Evolutionary conservation across 64 coral and sea anemone species (phyloP), one percentile per base, ranked within the genome.

Genomic region (Astreopora myriophthalma): DNA sequence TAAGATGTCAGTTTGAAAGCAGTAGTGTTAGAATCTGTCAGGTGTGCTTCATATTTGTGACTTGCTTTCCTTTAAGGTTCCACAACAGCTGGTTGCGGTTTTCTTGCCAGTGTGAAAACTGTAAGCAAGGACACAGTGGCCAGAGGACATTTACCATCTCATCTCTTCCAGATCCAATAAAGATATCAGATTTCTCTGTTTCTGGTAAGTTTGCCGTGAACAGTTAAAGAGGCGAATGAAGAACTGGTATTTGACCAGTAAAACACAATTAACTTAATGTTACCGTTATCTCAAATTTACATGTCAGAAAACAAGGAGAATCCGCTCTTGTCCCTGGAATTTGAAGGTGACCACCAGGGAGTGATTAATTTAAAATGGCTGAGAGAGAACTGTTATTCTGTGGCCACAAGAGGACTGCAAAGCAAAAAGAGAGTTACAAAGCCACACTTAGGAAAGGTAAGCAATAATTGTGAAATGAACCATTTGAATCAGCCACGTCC

Each of bases 71-170:
- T 89, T 33, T 39, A 1, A 91, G 88, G 38, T 91, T 91, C 13
- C 88, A 91, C 23, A 91, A 52, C 26, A 82, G 88, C 24, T 91
- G 88, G 88, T 38, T 91, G 22, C 35, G 88, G 30, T 71, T 91
- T 67, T 81, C 46, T 57, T 91, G 88, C 44, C 61, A 83, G 19
- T 91, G 88, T 91, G 60, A 60, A 25, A 27, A 83, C 8, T 91
- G 88, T 40, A 64, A 57, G 61, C 88, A 91, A 51, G 1, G 22
- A 39, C 65, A 82, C 7, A 91, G 88, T 51, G 88, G 88, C 3
- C 88, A 91, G 33, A 91, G 65, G 65, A 51, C 28, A 9, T 36
- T 91, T 20, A 26, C 72, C 48, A 22, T 82, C 17, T 29, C 62
- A 10, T 68, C 63, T 20, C 46, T 91, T 57, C 88, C 88, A 71